Base-by-base conservation (phyloP, 2,113 vertebrate species). In the Lepisosteus oculatus region DNA sequence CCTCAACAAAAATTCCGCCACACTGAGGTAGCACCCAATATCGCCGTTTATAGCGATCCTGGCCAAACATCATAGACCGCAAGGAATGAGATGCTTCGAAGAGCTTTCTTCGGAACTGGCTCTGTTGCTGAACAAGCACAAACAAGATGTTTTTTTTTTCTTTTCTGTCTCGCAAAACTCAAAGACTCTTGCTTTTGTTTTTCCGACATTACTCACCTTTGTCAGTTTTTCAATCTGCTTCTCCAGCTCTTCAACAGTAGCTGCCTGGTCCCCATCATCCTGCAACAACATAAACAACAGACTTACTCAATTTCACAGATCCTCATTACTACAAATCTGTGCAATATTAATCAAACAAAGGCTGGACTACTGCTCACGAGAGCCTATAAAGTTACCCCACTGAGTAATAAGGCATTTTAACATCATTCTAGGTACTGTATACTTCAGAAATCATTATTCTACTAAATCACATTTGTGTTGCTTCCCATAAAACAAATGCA, bases 1-100 rank as follows among this genome's bases (percentile, higher is more conserved):
- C 95, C 89, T 99, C 96, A 17, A 99, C 93, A 87, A 96, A 98
- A 83, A 99, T 74, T 0, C 95, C 95, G 1, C 95, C 94, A 56
- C 95, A 97, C 0, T 95, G 94, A 2, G 96, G 95, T 71, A 99
- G 93, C 73, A 96, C 92, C 96, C 97, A 98, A 84, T 97, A 99
- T 2, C 94, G 89, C 8, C 96, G 94, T 79, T 90, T 91, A 78
- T 95, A 99, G 41, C 97, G 95, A 80, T 99, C 96, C 74, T 98
- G 95, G 11, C 97, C 97, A 15, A 97, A 93, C 92, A 94, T 93
- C 93, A 96, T 93, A 0, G 94, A 97, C 65, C 95, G 95, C 68
- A 98, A 85, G 3, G 85, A 94, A 74, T 95, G 93, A 0, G 96
- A 97, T 0, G 94, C 93, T 64, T 97, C 95, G 75, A 98, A 96